Evolutionary conservation across 2,797 vertebrate species (phyloP).

Genomic region (Acanthiza pusilla): DNA sequence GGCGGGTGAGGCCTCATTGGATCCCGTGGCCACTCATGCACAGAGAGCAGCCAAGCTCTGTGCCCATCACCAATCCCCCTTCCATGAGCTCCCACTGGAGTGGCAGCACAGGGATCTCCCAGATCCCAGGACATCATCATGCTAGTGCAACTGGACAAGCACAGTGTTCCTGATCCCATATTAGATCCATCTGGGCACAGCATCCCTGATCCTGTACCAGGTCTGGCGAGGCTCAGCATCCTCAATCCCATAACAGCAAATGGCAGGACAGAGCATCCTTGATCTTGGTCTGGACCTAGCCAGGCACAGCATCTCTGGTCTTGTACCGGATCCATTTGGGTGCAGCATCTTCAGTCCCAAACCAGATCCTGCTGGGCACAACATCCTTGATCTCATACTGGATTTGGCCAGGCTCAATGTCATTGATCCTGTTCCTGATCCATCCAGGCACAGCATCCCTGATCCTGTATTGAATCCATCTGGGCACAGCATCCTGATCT

Average conservation of each 20-base stretch:
- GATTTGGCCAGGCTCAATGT: fast-evolving
- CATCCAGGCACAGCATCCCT: neutral
- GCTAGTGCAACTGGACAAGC: neutral
- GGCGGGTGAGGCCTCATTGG: neutral
- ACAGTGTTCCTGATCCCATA: fast-evolving
- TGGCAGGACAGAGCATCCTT: neutral
- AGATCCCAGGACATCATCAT: neutral
- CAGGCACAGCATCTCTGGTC: neutral
- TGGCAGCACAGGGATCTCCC: neutral
- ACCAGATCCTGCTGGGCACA: neutral
- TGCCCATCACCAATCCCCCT: neutral
- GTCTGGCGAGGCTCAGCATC: neutral
- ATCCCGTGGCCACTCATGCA: neutral
- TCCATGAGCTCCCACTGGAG: fast-evolving
- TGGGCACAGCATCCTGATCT: neutral
- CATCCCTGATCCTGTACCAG: neutral
- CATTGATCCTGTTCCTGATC: neutral
- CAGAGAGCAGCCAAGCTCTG: neutral
- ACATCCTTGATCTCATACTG: neutral
- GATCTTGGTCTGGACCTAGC: neutral
- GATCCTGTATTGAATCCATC: fast-evolving
- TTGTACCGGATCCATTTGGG: neutral
- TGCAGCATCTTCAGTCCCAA: neutral
- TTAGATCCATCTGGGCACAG: neutral
- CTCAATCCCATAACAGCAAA: too few relatives aligned